phyloP scores from a whole-genome alignment of 2,113 vertebrate genomes.

The Aegotheles bennettii region DNA sequence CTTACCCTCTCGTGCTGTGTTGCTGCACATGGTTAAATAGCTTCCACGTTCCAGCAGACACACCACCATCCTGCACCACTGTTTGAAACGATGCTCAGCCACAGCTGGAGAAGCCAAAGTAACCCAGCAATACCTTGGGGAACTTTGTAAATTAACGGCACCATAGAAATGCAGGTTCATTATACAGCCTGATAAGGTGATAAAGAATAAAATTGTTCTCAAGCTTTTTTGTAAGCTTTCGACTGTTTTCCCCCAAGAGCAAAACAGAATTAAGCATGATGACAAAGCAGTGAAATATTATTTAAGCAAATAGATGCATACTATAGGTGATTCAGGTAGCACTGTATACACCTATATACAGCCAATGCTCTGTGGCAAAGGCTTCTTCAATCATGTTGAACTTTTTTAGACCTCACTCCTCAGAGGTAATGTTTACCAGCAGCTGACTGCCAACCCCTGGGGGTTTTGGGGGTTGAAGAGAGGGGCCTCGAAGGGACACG shows the following conservation, averaged over 20 bases:
- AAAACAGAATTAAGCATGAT: background rate
- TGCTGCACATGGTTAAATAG: background rate
- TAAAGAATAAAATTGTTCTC: background rate
- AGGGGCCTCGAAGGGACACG: background rate
- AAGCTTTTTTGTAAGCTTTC: background rate
- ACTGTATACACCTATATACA: background rate
- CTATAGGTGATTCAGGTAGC: background rate
- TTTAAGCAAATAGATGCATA: background rate
- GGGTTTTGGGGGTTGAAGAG: background rate
- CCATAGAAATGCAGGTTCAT: background rate
- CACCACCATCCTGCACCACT: background rate
- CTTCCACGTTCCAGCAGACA: background rate
- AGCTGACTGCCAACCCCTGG: background rate
- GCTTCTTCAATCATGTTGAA: fast-evolving
- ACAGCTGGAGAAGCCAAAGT: background rate
- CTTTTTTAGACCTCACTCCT: background rate
- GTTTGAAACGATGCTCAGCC: background rate
- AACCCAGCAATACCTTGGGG: background rate
- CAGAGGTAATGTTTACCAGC: background rate
- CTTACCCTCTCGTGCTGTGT: background rate
- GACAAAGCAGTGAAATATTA: background rate
- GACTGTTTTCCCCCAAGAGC: background rate
- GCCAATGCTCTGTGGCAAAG: background rate
- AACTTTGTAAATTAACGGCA: background rate
- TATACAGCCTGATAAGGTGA: background rate